Percentiles rank a stretch among this genome's conserved stretches.
These are phyloP conservation scores for Camarhynchus parvulus DNA, from an alignment of 2,113 vertebrate genomes.

Conservation along the genomic window DNA sequence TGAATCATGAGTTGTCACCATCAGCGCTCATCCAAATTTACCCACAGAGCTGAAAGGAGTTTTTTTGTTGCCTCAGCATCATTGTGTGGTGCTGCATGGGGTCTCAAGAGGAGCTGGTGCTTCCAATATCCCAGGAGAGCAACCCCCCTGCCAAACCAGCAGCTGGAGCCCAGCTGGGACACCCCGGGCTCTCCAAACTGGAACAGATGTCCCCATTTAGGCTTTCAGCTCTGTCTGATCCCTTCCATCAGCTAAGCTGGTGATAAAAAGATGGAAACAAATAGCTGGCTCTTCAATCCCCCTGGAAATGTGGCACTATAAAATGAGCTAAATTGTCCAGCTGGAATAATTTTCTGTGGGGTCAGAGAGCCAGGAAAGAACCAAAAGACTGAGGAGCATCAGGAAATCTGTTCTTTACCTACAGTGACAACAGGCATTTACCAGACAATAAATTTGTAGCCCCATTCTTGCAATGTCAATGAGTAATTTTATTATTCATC, in stretches of 20 bases:
- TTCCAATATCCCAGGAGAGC: background rate
- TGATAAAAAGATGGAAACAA: constrained; percentile 39
- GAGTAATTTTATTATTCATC: background rate
- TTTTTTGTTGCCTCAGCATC: fast-evolving
- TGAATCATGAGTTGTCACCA: background rate
- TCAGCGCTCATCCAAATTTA: background rate
- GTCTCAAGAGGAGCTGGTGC: background rate
- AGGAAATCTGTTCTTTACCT: background rate
- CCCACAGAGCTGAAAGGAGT: background rate
- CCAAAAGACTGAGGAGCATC: background rate
- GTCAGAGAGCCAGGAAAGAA: background rate
- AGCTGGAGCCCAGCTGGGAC: constrained; percentile 13
- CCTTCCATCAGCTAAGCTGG: background rate
- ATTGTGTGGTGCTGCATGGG: background rate
- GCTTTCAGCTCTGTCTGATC: background rate
- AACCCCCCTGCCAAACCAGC: background rate
- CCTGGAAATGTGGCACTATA: background rate
- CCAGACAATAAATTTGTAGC: background rate
- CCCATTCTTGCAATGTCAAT: background rate
- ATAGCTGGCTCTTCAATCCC: background rate
- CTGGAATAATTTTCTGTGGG: background rate
- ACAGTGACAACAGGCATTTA: background rate
- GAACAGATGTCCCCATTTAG: constrained; percentile 32
- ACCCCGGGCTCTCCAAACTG: background rate
- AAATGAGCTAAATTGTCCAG: background rate